phyloP scores from a whole-genome alignment of 2,888 invertebrate species.

The Drosophila melanosoma region DNA sequence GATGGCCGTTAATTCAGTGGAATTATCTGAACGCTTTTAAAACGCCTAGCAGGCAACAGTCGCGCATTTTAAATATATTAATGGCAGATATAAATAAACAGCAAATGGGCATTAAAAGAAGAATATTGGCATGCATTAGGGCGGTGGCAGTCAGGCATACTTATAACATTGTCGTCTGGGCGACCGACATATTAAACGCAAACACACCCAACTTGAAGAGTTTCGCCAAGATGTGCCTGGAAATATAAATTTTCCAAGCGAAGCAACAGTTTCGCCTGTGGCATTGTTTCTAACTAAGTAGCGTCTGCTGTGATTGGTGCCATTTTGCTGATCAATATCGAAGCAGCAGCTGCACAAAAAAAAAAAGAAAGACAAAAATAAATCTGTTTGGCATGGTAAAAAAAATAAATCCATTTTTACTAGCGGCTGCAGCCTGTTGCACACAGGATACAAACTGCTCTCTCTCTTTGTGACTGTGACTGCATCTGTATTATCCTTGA shows the following conservation, averaged over 20 bases:
- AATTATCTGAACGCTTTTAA: conserved; percentile 72
- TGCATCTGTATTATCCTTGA: conserved; percentile 54
- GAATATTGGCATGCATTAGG: conserved; percentile 38
- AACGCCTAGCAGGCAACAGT: conserved; percentile 51
- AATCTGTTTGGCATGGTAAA: conserved; percentile 75
- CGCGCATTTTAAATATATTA: conserved; percentile 43
- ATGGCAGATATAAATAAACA: conserved; percentile 17
- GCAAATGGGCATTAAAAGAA: conserved; percentile 12
- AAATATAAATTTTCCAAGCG: conserved; percentile 20
- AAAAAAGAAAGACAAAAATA: conserved; percentile 52
- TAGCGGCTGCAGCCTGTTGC: conserved; percentile 73
- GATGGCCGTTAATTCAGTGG: conserved; percentile 51
- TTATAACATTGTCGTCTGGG: neutral
- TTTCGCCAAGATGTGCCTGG: conserved; percentile 11
- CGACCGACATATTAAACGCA: neutral
- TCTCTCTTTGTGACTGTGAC: conserved; percentile 28
- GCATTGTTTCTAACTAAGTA: conserved; percentile 43
- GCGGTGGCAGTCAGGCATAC: neutral
- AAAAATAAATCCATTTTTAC: conserved; percentile 58
- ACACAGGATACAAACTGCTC: conserved; percentile 51
- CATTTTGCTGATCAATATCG: conserved; percentile 54
- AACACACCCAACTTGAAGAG: conserved; percentile 45
- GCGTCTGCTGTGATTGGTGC: conserved; percentile 66
- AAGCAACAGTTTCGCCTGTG: conserved; percentile 27
- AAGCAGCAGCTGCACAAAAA: conserved; percentile 48